Base-by-base conservation (phyloP, 2,113 vertebrate species). In the Oenanthe oenanthe region DNA sequence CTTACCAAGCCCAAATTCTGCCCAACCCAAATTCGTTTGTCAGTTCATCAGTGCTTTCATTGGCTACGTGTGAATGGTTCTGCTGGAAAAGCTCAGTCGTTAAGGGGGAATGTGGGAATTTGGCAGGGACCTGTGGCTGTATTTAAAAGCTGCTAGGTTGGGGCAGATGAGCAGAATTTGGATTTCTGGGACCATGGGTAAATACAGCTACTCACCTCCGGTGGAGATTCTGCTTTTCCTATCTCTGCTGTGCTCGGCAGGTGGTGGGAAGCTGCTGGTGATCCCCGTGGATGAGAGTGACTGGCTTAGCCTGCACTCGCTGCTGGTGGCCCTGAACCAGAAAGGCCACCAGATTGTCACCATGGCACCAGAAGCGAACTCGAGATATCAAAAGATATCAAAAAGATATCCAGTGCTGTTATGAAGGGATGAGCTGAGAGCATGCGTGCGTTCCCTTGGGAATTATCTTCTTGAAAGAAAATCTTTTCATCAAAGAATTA, bases 231-330 rank as follows among this genome's bases (percentile, higher is more conserved):
- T 97, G 34, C 51, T 96, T 34, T 81, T 92, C 42, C 78, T 63
- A 45, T 17, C 6, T 31, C 79, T 3, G 13, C 13, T 93, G 43
- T 26, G 42, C 14, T 50, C 9, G 7, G 74, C 70, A 0, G 2
- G 20, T 15, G 89, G 93, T 5, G 98, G 98, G 12, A 98, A 97
- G 62, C 75, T 99, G 62, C 70, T 99, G 86, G 97, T 98, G 91
- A 38, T 99, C 10, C 98, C 99, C 0, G 54, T 98, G 81, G 99
- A 99, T 4, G 98, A 98, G 43, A 99, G 98, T 61, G 98, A 98
- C 54, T 99, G 99, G 98, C 95, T 98, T 45, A 98, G 97, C n/a
- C 74, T 98, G 20, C 78, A 85, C 10, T 95, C 88, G 1, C 57
- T 98, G 25, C 65, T 98, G 31, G 95, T 95, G 42, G 97, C 98